These are phyloP conservation scores for Riparia riparia DNA, from an alignment of 2,113 vertebrate genomes.

Conservation along the genomic window DNA sequence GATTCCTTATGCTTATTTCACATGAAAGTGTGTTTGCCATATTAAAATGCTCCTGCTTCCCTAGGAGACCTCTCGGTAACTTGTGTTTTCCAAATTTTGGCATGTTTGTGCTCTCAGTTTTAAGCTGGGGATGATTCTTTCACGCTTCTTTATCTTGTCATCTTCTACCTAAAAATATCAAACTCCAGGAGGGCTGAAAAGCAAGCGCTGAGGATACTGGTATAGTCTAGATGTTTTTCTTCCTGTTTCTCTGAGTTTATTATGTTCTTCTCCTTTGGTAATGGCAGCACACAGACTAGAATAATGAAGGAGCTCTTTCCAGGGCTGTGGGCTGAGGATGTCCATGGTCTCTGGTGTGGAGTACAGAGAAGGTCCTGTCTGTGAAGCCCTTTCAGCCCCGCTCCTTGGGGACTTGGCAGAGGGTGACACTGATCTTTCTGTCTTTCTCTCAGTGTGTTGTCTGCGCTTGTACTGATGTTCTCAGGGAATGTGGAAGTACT, in stretches of 20 bases:
- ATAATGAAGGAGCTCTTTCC: not conserved
- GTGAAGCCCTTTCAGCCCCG: not conserved
- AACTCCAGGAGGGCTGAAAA: conserved; percentile 8
- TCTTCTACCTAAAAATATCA: conserved; percentile 49
- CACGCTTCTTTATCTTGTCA: conserved; percentile 51
- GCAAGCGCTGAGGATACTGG: not conserved
- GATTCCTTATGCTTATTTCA: conserved; percentile 15
- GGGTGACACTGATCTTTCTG: not conserved
- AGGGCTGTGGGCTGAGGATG: not conserved
- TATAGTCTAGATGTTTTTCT: not conserved
- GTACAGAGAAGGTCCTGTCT: not conserved
- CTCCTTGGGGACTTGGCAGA: not conserved
- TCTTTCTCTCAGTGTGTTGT: not conserved
- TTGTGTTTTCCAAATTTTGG: conserved; percentile 44
- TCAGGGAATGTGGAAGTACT: not conserved
- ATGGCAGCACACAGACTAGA: not conserved
- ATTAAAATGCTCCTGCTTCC: conserved; percentile 31
- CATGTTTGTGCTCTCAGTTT: conserved; percentile 42
- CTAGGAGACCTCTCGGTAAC: not conserved
- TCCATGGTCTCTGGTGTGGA: not conserved
- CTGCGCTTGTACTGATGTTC: not conserved
- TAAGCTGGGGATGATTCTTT: conserved; percentile 17
- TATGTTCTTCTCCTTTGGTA: not conserved
- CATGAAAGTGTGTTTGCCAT: conserved; percentile 5
- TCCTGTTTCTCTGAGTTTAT: not conserved